A percentile compares a stretch with the other conserved stretches of the same genome.
phyloP scores from a whole-genome alignment of 2,113 vertebrate species.

The Regulus satrapa region DNA sequence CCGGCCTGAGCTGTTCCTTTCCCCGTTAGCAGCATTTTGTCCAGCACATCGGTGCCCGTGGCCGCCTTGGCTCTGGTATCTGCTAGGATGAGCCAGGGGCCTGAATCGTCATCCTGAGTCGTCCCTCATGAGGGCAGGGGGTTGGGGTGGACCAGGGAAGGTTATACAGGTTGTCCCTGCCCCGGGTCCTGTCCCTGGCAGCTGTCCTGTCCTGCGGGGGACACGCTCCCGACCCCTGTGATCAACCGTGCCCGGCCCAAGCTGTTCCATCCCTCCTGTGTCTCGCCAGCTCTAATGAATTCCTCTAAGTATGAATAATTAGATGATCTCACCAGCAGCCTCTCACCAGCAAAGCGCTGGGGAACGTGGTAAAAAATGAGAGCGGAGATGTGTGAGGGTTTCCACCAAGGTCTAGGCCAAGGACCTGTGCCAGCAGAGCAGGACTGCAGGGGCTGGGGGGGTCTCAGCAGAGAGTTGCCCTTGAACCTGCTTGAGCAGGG shows the following conservation, averaged over 20 bases:
- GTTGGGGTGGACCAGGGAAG: fast-evolving
- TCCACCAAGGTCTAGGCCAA: neutral
- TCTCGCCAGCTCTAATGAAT: neutral
- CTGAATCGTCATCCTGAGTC: no score
- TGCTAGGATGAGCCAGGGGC: neutral
- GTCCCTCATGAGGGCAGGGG: neutral
- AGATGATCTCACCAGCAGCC: neutral
- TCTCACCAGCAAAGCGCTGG: neutral
- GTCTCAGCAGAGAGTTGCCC: neutral
- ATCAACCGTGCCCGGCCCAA: neutral
- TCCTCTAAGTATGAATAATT: slow-evolving; percentile 10
- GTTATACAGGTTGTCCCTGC: neutral
- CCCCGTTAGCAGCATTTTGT: fast-evolving
- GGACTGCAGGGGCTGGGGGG: neutral
- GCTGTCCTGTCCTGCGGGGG: neutral
- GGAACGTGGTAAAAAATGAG: neutral
- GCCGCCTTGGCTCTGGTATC: neutral
- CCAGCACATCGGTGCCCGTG: fast-evolving
- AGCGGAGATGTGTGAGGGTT: fast-evolving
- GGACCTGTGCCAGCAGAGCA: neutral
- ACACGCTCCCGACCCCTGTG: fast-evolving
- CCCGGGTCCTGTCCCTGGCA: neutral
- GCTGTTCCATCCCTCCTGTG: neutral
- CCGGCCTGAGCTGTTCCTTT: neutral
- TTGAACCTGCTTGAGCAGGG: neutral